A percentile compares a stretch with the other conserved stretches of the same genome.
phyloP scores from a whole-genome alignment of 2,888 invertebrate species.

The Drosophila mettleri region DNA sequence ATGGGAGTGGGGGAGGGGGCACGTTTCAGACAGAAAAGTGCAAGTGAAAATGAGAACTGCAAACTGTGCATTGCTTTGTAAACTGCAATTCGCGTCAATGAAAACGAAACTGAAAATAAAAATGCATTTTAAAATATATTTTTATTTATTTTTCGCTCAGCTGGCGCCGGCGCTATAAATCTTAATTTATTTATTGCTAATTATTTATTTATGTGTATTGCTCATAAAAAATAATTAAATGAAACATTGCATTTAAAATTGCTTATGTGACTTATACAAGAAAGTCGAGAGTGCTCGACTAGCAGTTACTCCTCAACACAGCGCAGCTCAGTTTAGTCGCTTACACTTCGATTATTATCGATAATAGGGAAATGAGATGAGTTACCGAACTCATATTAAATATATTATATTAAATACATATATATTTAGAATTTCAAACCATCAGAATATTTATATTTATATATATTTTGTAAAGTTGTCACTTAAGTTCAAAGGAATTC shows the following conservation, averaged over 20 bases:
- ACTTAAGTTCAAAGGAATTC: too few species aligned
- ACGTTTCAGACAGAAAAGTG: constrained; percentile 61
- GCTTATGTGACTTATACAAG: not conserved
- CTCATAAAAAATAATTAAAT: not conserved
- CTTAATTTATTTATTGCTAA: not conserved
- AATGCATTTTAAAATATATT: not conserved
- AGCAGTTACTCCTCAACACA: not conserved
- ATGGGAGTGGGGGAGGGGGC: not conserved
- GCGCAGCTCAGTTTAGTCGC: not conserved
- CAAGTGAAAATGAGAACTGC: constrained; percentile 77
- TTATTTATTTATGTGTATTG: not conserved
- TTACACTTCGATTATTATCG: not conserved
- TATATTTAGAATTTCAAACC: not conserved
- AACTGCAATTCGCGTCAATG: constrained; percentile 46
- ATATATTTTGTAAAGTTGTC: too few species aligned
- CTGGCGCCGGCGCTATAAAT: constrained; percentile 49
- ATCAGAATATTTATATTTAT: not conserved
- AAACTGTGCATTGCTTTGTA: constrained; percentile 62
- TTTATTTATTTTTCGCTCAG: not conserved
- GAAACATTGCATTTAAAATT: not conserved
- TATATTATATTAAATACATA: not conserved
- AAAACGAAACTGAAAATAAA: constrained; percentile 33
- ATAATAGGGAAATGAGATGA: not conserved
- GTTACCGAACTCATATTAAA: not conserved
- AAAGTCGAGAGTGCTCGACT: not conserved